Conservation (phyloP, 2,888 invertebrate species). For the Schrankia costaestrigalis region DNA sequence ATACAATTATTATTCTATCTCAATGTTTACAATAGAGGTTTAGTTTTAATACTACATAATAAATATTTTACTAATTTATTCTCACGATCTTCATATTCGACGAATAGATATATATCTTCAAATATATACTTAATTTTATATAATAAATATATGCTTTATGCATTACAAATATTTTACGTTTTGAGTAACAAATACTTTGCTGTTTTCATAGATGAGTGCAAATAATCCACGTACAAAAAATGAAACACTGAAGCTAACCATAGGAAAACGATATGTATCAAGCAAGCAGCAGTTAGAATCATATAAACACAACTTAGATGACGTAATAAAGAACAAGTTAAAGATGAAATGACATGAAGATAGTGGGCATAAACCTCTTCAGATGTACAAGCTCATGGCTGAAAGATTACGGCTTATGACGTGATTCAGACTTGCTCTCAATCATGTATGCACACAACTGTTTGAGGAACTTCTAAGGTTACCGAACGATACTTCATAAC, state of each 20-base stretch:
- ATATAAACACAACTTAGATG: conserved; percentile 41
- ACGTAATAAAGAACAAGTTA: conserved; percentile 35
- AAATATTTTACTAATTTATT: no score
- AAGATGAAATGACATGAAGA: conserved; percentile 36
- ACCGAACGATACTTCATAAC: conserved; percentile 55
- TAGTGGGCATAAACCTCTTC: conserved; percentile 38
- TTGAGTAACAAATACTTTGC: conserved; percentile 24
- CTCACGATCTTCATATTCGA: no score
- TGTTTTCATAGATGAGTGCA: conserved; percentile 35
- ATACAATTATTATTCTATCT: no score
- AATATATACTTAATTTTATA: not conserved
- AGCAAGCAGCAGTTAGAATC: conserved; percentile 52
- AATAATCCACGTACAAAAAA: conserved; percentile 40
- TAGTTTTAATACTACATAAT: no score
- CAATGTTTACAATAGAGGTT: no score
- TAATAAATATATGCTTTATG: not conserved
- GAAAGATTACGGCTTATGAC: conserved; percentile 56
- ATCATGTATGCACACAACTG: conserved; percentile 60
- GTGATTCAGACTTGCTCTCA: conserved; percentile 55
- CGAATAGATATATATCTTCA: no score
- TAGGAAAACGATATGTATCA: conserved; percentile 43
- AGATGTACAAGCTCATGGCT: conserved; percentile 52
- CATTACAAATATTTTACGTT: conserved; percentile 3
- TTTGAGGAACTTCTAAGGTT: conserved; percentile 52
- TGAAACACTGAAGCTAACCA: conserved; percentile 41